These are phyloP conservation scores for Eulemur albifrons DNA, from an alignment of 2,797 vertebrate genomes.

Conservation along the genomic window DNA sequence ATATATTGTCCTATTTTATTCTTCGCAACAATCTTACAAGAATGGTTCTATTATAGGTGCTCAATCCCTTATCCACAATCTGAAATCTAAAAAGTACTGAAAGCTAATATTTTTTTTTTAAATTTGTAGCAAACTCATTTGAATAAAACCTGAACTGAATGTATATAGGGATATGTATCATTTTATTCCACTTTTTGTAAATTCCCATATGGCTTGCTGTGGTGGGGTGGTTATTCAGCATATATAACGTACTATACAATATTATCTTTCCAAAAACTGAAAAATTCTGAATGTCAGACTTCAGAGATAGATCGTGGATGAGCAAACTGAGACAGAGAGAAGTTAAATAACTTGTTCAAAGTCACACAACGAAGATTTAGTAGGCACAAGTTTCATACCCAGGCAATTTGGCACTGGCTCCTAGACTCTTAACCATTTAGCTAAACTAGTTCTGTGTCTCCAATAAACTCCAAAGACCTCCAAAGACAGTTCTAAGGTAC, in stretches of 20 bases:
- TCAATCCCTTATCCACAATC: not conserved
- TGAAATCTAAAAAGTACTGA: not conserved
- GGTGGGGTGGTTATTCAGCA: not conserved
- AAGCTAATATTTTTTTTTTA: not conserved
- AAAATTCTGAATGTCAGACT: not conserved
- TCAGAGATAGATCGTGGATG: not conserved
- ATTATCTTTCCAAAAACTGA: not conserved
- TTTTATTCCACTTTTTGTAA: not conserved
- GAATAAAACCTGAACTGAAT: not conserved
- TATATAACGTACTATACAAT: not conserved
- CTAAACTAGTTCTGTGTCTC: not conserved
- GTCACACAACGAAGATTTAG: not conserved
- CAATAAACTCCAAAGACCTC: not conserved
- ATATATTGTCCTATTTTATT: not conserved
- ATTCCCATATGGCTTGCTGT: not conserved
- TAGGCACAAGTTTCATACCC: not conserved
- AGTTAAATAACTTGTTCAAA: not conserved
- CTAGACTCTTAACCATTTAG: not conserved
- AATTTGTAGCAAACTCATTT: constrained; percentile 1
- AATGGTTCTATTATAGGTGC: not conserved
- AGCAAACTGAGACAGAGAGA: not conserved
- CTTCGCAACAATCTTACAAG: not conserved
- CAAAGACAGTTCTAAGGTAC: not conserved
- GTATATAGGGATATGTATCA: not conserved
- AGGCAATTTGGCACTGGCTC: not conserved